Percentiles rank a stretch among this genome's conserved stretches.
Evolutionary conservation across 2,113 vertebrate genomes (phyloP).

Genomic region (Tretioscincus oriximinensis): DNA sequence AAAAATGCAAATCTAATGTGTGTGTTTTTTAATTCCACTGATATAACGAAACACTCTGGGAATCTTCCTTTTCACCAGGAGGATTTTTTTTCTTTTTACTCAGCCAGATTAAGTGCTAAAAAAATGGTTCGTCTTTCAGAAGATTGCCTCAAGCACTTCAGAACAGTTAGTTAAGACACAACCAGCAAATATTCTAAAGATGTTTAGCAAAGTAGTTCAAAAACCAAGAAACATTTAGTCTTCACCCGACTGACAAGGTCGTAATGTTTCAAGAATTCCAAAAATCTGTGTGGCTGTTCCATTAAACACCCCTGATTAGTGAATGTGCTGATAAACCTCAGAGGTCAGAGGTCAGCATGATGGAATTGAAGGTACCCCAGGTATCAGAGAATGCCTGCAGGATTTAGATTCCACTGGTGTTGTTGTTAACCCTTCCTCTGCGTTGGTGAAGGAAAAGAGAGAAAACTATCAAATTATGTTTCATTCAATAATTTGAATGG

Average conservation of each 20-base stretch:
- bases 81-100: too few species aligned
- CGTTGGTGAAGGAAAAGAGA: not conserved
- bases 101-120: slow-evolving; percentile 45
- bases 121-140: slow-evolving; percentile 29
- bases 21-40: too few species aligned
- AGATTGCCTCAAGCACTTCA: slow-evolving; percentile 47
- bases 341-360: slow-evolving; percentile 64
- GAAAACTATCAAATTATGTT: too few species aligned
- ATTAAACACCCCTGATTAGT: slow-evolving; percentile 74
- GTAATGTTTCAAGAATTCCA: slow-evolving; percentile 69
- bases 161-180: slow-evolving; percentile 60
- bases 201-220: slow-evolving; percentile 62
- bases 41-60: not conserved
- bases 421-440: slow-evolving; percentile 62
- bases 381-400: slow-evolving; percentile 63
- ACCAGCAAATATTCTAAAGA: slow-evolving; percentile 57
- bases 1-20: too few species aligned
- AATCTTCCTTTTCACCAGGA: slow-evolving; percentile 12
- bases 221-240: slow-evolving; percentile 64
- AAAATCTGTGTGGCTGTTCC: slow-evolving; percentile 68
- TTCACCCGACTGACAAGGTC: slow-evolving; percentile 67
- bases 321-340: slow-evolving; percentile 68
- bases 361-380: slow-evolving; percentile 65
- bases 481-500: too few species aligned
- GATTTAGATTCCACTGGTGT: accelerated